Evolutionary conservation across 2,113 vertebrate genomes (phyloP), one percentile per base, ranked within the genome.

Genomic region (Bos javanicus): DNA sequence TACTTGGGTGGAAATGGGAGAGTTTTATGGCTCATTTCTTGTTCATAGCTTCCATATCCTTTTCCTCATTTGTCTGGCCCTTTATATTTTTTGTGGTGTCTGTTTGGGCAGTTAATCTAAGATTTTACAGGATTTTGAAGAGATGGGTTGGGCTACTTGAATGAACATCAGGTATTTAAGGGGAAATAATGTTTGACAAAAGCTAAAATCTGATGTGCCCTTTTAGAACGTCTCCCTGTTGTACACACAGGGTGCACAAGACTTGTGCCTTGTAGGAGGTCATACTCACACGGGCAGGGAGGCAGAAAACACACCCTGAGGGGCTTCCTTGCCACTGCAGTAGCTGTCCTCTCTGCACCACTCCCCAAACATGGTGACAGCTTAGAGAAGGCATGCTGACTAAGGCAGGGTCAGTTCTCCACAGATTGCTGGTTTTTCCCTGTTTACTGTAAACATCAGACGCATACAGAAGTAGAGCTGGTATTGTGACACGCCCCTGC

Each of bases 61-160:
- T 83, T 95, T 74, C 59, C 12, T 88, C 3, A 4, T 52, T 11
- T 82, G 90, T 95, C 21, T 91, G 81, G 23, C 56, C 60, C 43
- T 74, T 64, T 39, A 2, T 54, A 2, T 91, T 82, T 91, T 83
- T 94, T 82, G 36, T 94, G 82, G 33, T 64, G 21, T 62, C 81
- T 87, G 28, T 43, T 76, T 84, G 60, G 54, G 12, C 78, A 36
- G 19, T 14, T 59, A 67, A n/a, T 83, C 94, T 82, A 39, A 48
- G 56, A 94, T 26, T 59, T 60, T 91, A 59, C 26, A 46, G 50
- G 26, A 16, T 71, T 96, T 95, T 87, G 54, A 76, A 91, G 74
- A 19, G 5, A 33, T 94, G 78, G 26, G 3, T 26, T 84, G 60
- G 28, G 30, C 56, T 84, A 2, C 89, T 52, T 78, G 60, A 84